Percentiles rank a stretch among this genome's conserved stretches.
Evolutionary conservation across 2,888 invertebrate genomes (phyloP).

Genomic region (Pristionchus entomophagus): DNA sequence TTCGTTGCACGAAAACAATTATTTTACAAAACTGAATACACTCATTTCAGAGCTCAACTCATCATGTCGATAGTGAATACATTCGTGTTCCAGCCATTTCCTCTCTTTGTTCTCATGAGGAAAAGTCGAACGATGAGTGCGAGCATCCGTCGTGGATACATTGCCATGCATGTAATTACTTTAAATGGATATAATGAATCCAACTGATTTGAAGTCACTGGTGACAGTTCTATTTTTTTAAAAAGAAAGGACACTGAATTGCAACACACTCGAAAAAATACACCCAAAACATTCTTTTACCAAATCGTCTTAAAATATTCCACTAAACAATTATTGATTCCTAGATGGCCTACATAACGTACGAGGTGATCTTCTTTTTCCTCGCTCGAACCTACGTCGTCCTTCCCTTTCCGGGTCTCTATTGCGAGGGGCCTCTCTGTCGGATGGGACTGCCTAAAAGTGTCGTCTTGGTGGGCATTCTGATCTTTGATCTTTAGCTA

Average conservation of each 20-base stretch:
- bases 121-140: neutral
- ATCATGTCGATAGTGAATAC: neutral
- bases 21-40: neutral
- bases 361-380: neutral
- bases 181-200: neutral
- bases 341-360: neutral
- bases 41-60: neutral
- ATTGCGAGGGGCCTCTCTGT: constrained; percentile 13
- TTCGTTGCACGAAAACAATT: neutral
- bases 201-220: no score
- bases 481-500: no score
- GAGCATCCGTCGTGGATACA: neutral
- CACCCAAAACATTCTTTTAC: no score
- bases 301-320: no score
- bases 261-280: no score
- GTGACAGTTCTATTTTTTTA: no score
- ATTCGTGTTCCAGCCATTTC: neutral
- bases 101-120: neutral
- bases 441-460: neutral
- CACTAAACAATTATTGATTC: neutral
- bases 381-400: neutral
- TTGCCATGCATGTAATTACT: neutral
- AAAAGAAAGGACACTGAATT: no score
- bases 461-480: neutral
- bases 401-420: neutral